phyloP scores from a whole-genome alignment of 1,140 invertebrate genomes.

The Pseudomyrmex pallidus region DNA sequence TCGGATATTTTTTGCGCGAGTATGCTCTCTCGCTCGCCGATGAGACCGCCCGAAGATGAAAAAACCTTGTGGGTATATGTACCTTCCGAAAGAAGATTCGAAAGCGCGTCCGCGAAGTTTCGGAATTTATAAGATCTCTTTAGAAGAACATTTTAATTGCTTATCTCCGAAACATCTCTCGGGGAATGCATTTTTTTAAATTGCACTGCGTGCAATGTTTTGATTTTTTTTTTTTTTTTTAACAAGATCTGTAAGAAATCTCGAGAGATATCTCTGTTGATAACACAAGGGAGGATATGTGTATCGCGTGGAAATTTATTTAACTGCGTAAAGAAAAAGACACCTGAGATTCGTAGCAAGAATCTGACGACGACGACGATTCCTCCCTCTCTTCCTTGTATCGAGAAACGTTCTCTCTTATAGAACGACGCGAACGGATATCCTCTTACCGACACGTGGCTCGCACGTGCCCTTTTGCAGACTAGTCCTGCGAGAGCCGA shows the following conservation, averaged over 20 bases:
- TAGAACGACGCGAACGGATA: slow-evolving; percentile 78
- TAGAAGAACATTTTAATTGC: too few species aligned
- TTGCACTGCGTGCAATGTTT: background rate
- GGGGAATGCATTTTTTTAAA: background rate
- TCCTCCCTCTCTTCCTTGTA: slow-evolving; percentile 42
- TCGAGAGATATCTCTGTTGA: background rate
- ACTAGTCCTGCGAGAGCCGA: slow-evolving; percentile 63
- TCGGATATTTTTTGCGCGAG: slow-evolving; percentile 21
- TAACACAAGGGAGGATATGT: background rate
- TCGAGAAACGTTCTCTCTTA: slow-evolving; percentile 59
- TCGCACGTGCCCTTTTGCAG: slow-evolving; percentile 79
- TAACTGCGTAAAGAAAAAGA: slow-evolving; percentile 13
- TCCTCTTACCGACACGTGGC: slow-evolving; percentile 84
- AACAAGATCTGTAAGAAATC: background rate
- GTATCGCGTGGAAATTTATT: background rate
- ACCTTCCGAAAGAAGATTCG: slow-evolving; percentile 1
- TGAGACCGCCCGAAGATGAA: slow-evolving; percentile 4
- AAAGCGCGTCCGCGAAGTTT: background rate
- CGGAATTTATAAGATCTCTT: background rate
- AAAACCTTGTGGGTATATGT: background rate
- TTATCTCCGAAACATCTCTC: too few species aligned
- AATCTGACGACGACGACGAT: slow-evolving; percentile 12
- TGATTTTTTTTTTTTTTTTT: background rate
- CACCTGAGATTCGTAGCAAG: slow-evolving; percentile 62
- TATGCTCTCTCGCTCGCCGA: background rate